Evolutionary conservation across 2,888 invertebrate species (phyloP).

Genomic region (Pachydiplax longipennis): DNA sequence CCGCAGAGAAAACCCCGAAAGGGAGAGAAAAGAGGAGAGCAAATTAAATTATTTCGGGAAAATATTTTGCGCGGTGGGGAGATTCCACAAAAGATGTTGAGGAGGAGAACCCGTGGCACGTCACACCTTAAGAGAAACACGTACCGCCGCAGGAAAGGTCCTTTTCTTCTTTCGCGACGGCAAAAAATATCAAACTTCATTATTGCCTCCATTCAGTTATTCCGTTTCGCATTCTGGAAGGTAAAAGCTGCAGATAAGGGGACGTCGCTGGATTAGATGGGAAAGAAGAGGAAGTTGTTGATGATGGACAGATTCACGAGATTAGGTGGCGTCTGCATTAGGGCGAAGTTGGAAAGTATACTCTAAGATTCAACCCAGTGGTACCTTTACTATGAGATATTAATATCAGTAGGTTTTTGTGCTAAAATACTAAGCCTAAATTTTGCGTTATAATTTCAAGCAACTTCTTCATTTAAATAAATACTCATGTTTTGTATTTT

Average conservation of each 20-base stretch:
- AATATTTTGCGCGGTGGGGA: neutral
- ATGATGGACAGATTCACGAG: neutral
- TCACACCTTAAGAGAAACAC: constrained; percentile 39
- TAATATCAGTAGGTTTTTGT: too few species aligned
- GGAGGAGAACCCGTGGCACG: constrained; percentile 12
- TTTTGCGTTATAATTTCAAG: too few species aligned
- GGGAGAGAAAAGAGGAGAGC: neutral
- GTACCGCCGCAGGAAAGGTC: neutral
- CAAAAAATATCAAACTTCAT: constrained; percentile 22
- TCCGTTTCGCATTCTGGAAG: neutral
- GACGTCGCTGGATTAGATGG: neutral
- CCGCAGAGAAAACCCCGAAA: neutral
- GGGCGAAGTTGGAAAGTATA: neutral
- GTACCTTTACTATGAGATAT: too few species aligned
- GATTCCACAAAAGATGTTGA: neutral
- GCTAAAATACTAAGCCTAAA: too few species aligned
- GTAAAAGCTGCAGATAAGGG: neutral
- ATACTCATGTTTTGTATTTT: too few species aligned
- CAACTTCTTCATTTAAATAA: too few species aligned
- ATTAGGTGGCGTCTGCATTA: neutral
- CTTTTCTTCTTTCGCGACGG: neutral
- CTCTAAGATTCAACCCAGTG: too few species aligned
- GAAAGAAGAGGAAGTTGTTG: neutral
- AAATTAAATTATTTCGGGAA: constrained; percentile 22
- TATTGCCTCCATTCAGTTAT: constrained; percentile 20